These are phyloP conservation scores for Aquatica leii DNA, from an alignment of 2,888 invertebrate species.

Conservation along the genomic window DNA sequence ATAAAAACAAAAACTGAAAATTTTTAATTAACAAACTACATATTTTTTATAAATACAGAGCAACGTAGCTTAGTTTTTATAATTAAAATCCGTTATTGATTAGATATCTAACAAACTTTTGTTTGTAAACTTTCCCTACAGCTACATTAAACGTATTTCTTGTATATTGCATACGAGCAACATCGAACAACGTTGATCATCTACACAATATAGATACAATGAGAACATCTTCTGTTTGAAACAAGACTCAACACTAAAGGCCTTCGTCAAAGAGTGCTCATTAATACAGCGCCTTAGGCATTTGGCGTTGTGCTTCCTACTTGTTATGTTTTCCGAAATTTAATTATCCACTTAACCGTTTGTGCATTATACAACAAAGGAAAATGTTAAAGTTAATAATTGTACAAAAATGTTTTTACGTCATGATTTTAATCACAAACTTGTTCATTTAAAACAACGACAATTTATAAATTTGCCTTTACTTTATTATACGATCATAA, in stretches of 20 bases:
- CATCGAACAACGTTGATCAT: conserved; percentile 51
- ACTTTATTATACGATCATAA: conserved; percentile 4
- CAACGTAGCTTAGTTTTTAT: no score
- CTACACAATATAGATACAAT: conserved; percentile 57
- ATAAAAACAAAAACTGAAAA: no score
- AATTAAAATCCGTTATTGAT: not conserved
- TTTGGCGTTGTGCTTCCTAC: conserved; percentile 26
- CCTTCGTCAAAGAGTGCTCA: conserved; percentile 52
- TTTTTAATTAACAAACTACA: no score
- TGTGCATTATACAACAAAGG: conserved; percentile 25
- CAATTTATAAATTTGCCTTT: not conserved
- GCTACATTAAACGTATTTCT: conserved; percentile 55
- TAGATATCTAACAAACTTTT: conserved; percentile 46
- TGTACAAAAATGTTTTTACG: conserved; percentile 10
- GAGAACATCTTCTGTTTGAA: conserved; percentile 56
- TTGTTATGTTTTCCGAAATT: conserved; percentile 45
- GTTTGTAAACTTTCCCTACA: conserved; percentile 53
- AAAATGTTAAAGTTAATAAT: conserved; percentile 30
- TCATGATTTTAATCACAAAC: not conserved
- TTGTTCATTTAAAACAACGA: conserved; percentile 11
- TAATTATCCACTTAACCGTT: conserved; percentile 50
- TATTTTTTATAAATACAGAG: no score
- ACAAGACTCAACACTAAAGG: conserved; percentile 47
- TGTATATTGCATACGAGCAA: conserved; percentile 52
- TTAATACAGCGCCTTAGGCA: conserved; percentile 55